Base-by-base conservation (phyloP, 2,797 vertebrate species). In the Manis crassicaudata region DNA sequence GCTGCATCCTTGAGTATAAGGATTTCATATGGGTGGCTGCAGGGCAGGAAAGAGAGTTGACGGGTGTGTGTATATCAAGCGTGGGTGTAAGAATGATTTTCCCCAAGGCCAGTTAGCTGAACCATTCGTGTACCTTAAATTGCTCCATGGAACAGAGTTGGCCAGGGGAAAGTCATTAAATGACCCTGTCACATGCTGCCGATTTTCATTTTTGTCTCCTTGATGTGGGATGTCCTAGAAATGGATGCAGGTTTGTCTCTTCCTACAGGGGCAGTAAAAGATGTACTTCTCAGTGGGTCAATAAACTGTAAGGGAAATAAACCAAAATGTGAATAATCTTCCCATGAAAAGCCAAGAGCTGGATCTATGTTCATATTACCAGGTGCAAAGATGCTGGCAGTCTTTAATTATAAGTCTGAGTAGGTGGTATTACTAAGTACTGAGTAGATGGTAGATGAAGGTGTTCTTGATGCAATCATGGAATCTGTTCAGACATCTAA, bases 1-100 rank as follows among this genome's bases (percentile, higher is more conserved):
- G 52, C 84, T 91, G 95, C 65, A 88, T 97, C 92, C 95, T 83
- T 73, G 76, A 97, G 92, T 56, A 91, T 83, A 96, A 75, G 79
- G 96, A 95, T 97, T 98, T 95, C 79, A 96, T 97, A 50, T 95
- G 43, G 79, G 63, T 86, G 84, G 25, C 73, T 94, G 85, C 46
- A 35, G 68, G 77, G 50, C 29, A 82, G 88, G 96, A 95, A 63
- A 77, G 58, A 83, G 86, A 93, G 56, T 62, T 23, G 65, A 58
- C 89, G 70, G 96, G 81, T 95, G 88, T 84, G 65, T 79, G 86
- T 62, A 25, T 20, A 35, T 81, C 80, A 25, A 35, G 77, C 46
- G 32, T 96, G 87, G 94, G 92, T 76, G 65, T 96, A 93, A 97
- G 89, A 98, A 96, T 72, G 84, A 97, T 72, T 96, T 98, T 95